Conservation (phyloP, 2,888 invertebrate genomes). For the Julus scanicus region DNA sequence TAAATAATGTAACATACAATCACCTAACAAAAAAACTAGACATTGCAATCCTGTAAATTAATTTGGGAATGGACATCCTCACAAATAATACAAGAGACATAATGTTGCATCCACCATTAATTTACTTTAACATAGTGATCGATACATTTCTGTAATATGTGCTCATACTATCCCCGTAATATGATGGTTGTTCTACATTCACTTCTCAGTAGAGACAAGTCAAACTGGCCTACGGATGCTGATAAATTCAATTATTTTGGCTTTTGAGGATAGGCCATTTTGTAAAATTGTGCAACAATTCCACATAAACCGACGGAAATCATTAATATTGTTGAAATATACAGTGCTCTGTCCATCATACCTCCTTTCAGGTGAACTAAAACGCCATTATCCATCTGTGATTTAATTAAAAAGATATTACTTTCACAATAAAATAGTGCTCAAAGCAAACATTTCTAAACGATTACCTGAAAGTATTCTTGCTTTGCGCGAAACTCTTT, state of each 20-base stretch:
- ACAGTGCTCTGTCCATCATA: neutral
- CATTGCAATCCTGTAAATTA: no score
- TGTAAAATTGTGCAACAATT: neutral
- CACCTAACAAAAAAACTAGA: no score
- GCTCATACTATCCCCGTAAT: neutral
- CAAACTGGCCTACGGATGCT: neutral
- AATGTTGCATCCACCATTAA: neutral
- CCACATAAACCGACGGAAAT: neutral
- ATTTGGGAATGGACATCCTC: no score
- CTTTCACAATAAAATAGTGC: neutral
- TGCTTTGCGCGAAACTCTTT: neutral
- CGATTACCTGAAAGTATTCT: constrained; percentile 52
- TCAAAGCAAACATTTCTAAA: neutral
- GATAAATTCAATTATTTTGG: neutral
- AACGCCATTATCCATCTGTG: constrained; percentile 49
- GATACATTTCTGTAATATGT: neutral
- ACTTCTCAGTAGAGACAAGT: neutral
- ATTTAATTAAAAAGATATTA: neutral
- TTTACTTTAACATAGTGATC: neutral
- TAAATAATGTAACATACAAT: no score
- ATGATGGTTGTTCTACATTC: neutral
- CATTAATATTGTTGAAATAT: neutral
- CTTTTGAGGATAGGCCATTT: constrained; percentile 26
- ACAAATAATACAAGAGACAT: neutral
- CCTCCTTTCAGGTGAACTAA: constrained; percentile 52